A percentile compares a stretch with the other conserved stretches of the same genome.
These are phyloP conservation scores for Channallabes apus DNA, from an alignment of 2,797 vertebrate species.

Conservation along the genomic window DNA sequence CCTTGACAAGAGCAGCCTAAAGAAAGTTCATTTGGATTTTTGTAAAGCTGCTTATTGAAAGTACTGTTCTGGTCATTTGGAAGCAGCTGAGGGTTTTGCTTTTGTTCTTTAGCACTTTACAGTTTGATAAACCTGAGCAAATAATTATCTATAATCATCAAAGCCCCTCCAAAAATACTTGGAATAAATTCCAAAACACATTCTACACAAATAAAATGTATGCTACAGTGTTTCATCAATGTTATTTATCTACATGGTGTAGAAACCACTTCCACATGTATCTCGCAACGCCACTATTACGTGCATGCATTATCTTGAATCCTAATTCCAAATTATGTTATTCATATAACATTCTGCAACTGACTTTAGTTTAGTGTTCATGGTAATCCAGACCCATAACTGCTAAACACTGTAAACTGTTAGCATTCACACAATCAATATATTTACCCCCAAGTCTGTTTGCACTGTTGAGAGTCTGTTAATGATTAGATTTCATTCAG, in stretches of 20 bases:
- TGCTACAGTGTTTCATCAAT: background rate
- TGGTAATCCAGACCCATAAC: background rate
- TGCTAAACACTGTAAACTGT: background rate
- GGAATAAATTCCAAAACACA: background rate
- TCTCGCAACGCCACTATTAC: background rate
- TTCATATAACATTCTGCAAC: background rate
- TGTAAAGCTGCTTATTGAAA: background rate
- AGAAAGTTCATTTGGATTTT: background rate
- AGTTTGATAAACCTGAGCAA: background rate
- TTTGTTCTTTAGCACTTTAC: background rate
- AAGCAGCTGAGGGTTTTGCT: background rate
- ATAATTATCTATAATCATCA: background rate
- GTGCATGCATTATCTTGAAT: background rate
- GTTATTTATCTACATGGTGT: background rate
- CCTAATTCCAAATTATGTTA: background rate
- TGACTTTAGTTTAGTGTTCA: background rate
- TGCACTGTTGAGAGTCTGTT: background rate
- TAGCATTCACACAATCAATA: background rate
- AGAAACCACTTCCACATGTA: background rate
- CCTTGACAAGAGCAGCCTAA: too few relatives aligned
- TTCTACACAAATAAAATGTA: background rate
- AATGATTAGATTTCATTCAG: slow-evolving; percentile 4
- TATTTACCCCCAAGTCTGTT: background rate
- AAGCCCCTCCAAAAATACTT: background rate
- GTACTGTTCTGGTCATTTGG: background rate